Conservation (phyloP, 2,888 invertebrate genomes). For the Agriotes lineatus region DNA sequence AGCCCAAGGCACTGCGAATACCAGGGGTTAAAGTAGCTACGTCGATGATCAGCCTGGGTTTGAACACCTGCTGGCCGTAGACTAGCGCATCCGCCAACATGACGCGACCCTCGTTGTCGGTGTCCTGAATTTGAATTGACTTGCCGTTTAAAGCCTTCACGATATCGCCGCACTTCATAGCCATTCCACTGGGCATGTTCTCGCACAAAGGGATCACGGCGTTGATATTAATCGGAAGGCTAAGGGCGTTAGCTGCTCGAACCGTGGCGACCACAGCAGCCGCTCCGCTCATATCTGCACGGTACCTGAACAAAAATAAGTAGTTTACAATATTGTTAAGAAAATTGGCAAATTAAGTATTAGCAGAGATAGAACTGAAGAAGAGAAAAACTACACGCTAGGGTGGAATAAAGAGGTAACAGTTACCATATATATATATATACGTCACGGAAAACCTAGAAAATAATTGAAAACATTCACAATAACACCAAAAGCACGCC, state of each 20-base stretch:
- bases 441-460: no score
- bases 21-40: slow-evolving; percentile 78
- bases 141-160: slow-evolving; percentile 70
- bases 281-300: slow-evolving; percentile 75
- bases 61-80: slow-evolving; percentile 66
- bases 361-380: no score
- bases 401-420: no score
- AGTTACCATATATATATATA: no score
- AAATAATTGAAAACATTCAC: no score
- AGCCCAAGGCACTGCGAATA: slow-evolving; percentile 69
- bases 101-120: slow-evolving; percentile 69
- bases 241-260: slow-evolving; percentile 68
- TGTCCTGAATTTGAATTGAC: slow-evolving; percentile 73
- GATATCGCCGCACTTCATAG: slow-evolving; percentile 69
- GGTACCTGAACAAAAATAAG: slow-evolving; percentile 59
- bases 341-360: no score
- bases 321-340: no score
- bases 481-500: no score
- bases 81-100: slow-evolving; percentile 61
- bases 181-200: slow-evolving; percentile 72
- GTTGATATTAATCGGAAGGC: slow-evolving; percentile 70
- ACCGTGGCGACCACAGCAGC: slow-evolving; percentile 71
- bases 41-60: slow-evolving; percentile 75
- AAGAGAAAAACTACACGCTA: no score
- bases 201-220: slow-evolving; percentile 65